Evolutionary conservation across 2,888 invertebrate genomes (phyloP).

Genomic region (Muscina levida): DNA sequence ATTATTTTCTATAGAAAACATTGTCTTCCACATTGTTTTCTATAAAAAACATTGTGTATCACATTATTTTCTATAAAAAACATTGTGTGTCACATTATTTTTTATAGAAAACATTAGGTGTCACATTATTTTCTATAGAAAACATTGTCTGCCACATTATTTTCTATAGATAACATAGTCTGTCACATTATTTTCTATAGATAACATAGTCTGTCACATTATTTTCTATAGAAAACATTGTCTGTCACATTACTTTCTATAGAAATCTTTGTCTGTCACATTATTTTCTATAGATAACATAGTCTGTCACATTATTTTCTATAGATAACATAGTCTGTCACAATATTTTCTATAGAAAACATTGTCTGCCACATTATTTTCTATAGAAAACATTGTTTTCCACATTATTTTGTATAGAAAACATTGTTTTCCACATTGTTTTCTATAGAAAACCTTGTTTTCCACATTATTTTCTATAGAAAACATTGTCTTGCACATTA

Average conservation of each 20-base stretch:
- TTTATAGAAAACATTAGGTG: too few relatives aligned
- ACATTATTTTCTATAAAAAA: too few relatives aligned
- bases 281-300: neutral
- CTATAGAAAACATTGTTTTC: neutral
- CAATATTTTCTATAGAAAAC: neutral
- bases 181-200: neutral
- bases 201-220: neutral
- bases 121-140: too few relatives aligned
- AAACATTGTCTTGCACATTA: neutral
- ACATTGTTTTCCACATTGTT: neutral
- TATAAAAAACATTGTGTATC: too few relatives aligned
- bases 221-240: too few relatives aligned
- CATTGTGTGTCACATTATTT: too few relatives aligned
- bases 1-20: too few relatives aligned
- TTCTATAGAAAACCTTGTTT: neutral
- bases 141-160: too few relatives aligned
- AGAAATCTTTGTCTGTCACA: neutral
- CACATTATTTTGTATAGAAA: neutral
- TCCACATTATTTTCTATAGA: neutral
- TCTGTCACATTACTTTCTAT: too few relatives aligned
- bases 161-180: too few relatives aligned
- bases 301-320: neutral
- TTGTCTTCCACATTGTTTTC: too few relatives aligned
- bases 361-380: neutral
- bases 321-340: neutral